These are phyloP conservation scores for Portevinia maculata DNA, from an alignment of 2,888 invertebrate species.

Conservation along the genomic window DNA sequence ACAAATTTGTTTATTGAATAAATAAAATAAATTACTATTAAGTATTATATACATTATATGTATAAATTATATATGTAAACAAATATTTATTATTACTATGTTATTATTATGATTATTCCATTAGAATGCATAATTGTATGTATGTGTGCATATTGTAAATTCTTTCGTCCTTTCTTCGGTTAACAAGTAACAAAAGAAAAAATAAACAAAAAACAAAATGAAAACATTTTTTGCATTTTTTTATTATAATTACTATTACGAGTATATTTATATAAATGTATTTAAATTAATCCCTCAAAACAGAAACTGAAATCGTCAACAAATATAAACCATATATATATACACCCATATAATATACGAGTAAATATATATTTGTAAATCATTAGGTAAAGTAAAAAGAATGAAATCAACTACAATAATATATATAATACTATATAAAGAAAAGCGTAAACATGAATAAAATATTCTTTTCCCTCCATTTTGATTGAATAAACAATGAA, in stretches of 20 bases:
- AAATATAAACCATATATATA: slow-evolving; percentile 51
- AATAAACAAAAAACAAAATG: slow-evolving; percentile 55
- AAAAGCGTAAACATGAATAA: slow-evolving; percentile 53
- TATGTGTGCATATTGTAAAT: slow-evolving; percentile 64
- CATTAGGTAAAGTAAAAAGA: slow-evolving; percentile 65
- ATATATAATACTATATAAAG: slow-evolving; percentile 61
- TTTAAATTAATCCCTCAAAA: slow-evolving; percentile 63
- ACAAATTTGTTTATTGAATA: slow-evolving; percentile 70
- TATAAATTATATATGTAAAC: slow-evolving; percentile 73
- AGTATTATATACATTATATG: slow-evolving; percentile 75
- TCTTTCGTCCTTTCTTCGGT: slow-evolving; percentile 75
- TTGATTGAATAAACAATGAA: slow-evolving; percentile 46
- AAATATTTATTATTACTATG: slow-evolving; percentile 66
- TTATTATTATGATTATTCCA: slow-evolving; percentile 71
- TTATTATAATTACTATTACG: slow-evolving; percentile 70
- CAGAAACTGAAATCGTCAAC: slow-evolving; percentile 48
- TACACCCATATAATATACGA: slow-evolving; percentile 33
- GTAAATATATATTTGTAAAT: slow-evolving; percentile 65
- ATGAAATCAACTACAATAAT: slow-evolving; percentile 71
- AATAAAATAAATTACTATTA: slow-evolving; percentile 69
- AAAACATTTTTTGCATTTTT: slow-evolving; percentile 70
- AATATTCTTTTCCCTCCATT: slow-evolving; percentile 71
- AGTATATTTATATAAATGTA: slow-evolving; percentile 69
- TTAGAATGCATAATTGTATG: slow-evolving; percentile 65
- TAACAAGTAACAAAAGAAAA: slow-evolving; percentile 77